These are phyloP conservation scores for Gambusia holbrooki DNA, from an alignment of 2,113 vertebrate genomes.

Conservation along the genomic window DNA sequence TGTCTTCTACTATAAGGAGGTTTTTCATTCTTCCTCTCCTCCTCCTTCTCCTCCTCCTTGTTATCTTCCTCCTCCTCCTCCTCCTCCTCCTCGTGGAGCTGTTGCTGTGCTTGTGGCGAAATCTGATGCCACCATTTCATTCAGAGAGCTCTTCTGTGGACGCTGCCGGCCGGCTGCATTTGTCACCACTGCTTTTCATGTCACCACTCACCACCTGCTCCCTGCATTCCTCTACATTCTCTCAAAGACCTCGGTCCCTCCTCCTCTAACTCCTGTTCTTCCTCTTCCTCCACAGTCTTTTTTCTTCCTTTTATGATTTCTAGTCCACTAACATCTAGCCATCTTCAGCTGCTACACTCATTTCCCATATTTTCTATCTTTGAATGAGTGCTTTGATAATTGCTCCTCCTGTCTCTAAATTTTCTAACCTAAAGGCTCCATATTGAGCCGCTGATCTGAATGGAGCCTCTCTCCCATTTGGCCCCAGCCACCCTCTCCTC, in stretches of 20 bases:
- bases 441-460: conserved; percentile 18
- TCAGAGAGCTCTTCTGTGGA: conserved; percentile 64
- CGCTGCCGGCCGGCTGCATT: conserved; percentile 71
- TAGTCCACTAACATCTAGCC: conserved; percentile 3
- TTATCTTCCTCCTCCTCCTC: not conserved
- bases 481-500: conserved; percentile 8
- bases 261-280: conserved; percentile 30
- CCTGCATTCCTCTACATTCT: conserved; percentile 82
- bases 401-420: conserved; percentile 4
- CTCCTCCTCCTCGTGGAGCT: conserved; percentile 19
- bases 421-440: conserved; percentile 11
- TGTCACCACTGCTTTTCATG: conserved; percentile 81
- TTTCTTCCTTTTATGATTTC: conserved; percentile 3
- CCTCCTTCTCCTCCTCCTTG: not conserved
- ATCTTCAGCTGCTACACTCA: not conserved
- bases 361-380: conserved; percentile 3
- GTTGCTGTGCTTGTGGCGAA: conserved; percentile 45
- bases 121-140: conserved; percentile 68
- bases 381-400: conserved; percentile 17
- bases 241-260: conserved; percentile 63
- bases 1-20: too few relatives aligned
- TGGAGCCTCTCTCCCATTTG: conserved; percentile 22
- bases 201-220: conserved; percentile 84
- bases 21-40: not conserved
- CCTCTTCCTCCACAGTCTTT: conserved; percentile 23